Evolutionary conservation across 2,888 invertebrate species (phyloP).

Genomic region (Xestia sexstrigata): DNA sequence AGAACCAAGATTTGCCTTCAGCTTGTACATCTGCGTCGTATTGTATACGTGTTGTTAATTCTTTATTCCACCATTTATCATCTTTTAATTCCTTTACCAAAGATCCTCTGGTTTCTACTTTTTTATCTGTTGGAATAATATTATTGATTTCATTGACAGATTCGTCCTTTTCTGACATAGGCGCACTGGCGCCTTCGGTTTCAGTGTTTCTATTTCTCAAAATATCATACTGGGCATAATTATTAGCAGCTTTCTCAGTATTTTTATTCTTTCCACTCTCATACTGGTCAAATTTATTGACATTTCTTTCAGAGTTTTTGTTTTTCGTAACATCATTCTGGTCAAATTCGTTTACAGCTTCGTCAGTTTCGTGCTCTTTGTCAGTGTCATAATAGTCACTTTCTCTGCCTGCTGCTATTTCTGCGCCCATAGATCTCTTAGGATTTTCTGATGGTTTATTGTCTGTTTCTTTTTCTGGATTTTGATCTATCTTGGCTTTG

Average conservation of each 20-base stretch:
- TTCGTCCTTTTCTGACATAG: slow-evolving; percentile 45
- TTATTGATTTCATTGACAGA: slow-evolving; percentile 71
- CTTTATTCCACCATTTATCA: slow-evolving; percentile 50
- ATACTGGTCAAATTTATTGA: too few species aligned
- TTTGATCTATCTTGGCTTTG: neutral
- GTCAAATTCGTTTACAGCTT: neutral
- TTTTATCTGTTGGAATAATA: slow-evolving; percentile 60
- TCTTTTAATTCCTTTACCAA: slow-evolving; percentile 35
- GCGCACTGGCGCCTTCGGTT: too few species aligned
- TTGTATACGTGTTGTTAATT: neutral
- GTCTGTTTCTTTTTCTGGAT: neutral
- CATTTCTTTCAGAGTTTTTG: neutral
- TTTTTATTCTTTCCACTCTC: neutral
- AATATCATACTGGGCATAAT: neutral
- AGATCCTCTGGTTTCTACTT: slow-evolving; percentile 67
- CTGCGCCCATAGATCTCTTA: neutral
- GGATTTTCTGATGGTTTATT: neutral
- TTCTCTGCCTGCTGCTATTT: neutral
- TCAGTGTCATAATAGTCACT: neutral
- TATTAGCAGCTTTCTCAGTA: neutral
- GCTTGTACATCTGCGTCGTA: neutral
- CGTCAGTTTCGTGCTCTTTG: neutral
- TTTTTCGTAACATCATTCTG: neutral
- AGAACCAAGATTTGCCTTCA: slow-evolving; percentile 38
- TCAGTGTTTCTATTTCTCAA: neutral